These are phyloP conservation scores for Ataeniobius toweri DNA, from an alignment of 2,797 vertebrate species.

Conservation along the genomic window DNA sequence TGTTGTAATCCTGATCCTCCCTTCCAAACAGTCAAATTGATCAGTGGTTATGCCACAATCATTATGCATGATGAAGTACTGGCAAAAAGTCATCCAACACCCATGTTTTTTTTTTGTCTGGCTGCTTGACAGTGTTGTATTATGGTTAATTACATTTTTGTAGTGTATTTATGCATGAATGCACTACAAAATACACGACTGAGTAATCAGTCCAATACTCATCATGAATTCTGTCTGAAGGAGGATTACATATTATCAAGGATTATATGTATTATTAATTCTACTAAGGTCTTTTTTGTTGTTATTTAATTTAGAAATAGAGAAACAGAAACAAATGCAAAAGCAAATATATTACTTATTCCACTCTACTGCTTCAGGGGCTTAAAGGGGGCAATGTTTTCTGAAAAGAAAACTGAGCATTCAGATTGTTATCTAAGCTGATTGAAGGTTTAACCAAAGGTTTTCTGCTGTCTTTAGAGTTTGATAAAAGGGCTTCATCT, in stretches of 20 bases:
- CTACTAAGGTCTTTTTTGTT: not conserved
- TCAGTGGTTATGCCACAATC: constrained; percentile 20
- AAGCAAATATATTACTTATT: not conserved
- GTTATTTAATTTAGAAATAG: not conserved
- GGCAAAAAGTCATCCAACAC: not conserved
- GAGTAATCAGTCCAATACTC: not conserved
- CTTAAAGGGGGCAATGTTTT: not conserved
- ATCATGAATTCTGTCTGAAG: not conserved
- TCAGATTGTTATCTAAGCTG: not conserved
- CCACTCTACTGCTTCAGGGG: not conserved
- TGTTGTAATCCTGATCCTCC: constrained; percentile 50
- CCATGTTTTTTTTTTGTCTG: not conserved
- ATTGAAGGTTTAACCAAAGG: not conserved
- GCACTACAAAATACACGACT: no score
- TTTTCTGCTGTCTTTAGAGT: not conserved
- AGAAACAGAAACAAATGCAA: not conserved
- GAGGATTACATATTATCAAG: not conserved
- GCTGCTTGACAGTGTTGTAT: constrained; percentile 6
- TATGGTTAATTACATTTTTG: constrained; percentile 10
- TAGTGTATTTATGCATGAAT: not conserved
- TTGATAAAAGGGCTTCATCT: not conserved
- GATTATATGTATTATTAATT: not conserved
- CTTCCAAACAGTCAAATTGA: constrained; percentile 34
- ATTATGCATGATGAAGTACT: constrained; percentile 34
- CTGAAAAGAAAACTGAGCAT: not conserved